Base-by-base conservation (phyloP, 2,113 vertebrate genomes). In the Polypterus senegalus region DNA sequence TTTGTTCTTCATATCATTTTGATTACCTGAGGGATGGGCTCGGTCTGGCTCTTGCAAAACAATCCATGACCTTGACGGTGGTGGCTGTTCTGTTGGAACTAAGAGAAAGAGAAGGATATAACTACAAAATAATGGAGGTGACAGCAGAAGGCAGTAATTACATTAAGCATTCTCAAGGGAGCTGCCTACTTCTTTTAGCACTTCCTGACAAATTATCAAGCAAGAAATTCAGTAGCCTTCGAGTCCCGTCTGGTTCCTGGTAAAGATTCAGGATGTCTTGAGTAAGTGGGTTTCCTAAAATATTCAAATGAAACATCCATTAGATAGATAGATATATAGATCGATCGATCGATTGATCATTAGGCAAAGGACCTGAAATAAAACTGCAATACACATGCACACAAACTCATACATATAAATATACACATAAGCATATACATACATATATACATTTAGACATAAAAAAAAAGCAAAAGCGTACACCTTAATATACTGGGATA, bases 121-220 rank as follows among this genome's bases (percentile, higher is more conserved):
- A 67, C 71, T 1, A 69, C 56, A 65, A 70, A 44, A 72, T 47
- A 70, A 11, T 65, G 63, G 75, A 58, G 79, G 69, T 77, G 64
- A 66, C 64, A 66, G 75, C 79, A 75, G 75, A 67, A 68, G 79
- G 78, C 61, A 69, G 63, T 62, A 54, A 64, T n/a, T 66, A 71
- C 57, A 70, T 68, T 49, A 67, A 67, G 71, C 68, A 52, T 70
- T 73, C 64, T 49, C 62, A 59, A 73, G 66, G 51, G 59, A 49
- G 70, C 54, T 68, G 93, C 92, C 91, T 83, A 97, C 94, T 90
- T 86, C 92, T 91, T 83, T 95, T 97, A 80, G 93, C 90, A 87
- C 92, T 89, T 81, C 94, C 93, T 83, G 94, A 91, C 81, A 98
- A 93, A 90, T 97, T 94, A 93, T 98, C 94, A 84, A 98, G 89